phyloP scores from a whole-genome alignment of 2,888 invertebrate genomes.

The Cerastis leucographa region DNA sequence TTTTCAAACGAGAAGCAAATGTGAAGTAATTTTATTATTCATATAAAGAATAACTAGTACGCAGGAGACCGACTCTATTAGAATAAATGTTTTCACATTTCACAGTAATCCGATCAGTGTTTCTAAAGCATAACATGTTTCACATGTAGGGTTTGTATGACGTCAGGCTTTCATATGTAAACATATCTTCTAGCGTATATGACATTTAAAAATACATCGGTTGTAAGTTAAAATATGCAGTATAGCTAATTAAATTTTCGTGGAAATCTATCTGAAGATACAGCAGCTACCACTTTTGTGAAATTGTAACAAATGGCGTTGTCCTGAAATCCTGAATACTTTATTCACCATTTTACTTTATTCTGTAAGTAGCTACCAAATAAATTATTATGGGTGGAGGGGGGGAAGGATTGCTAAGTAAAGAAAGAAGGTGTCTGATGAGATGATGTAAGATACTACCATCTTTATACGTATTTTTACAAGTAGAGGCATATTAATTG shows the following conservation, averaged over 20 bases:
- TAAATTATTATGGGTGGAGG: too few species aligned
- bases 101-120: constrained; percentile 26
- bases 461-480: too few species aligned
- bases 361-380: not conserved
- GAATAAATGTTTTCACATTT: constrained; percentile 54
- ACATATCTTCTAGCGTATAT: constrained; percentile 9
- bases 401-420: too few species aligned
- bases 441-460: too few species aligned
- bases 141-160: constrained; percentile 34
- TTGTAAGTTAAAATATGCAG: not conserved
- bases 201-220: constrained; percentile 4
- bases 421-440: too few species aligned
- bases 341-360: not conserved
- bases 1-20: constrained; percentile 28
- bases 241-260: constrained; percentile 11
- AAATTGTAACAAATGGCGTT: not conserved
- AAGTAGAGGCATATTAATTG: too few species aligned
- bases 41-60: constrained; percentile 17
- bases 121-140: constrained; percentile 38
- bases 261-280: not conserved
- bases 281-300: not conserved
- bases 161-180: constrained; percentile 15
- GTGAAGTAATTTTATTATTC: constrained; percentile 36
- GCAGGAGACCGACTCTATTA: constrained; percentile 15
- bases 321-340: not conserved